Evolutionary conservation across 2,888 invertebrate species (phyloP).

Genomic region (Mythimna loreyi): DNA sequence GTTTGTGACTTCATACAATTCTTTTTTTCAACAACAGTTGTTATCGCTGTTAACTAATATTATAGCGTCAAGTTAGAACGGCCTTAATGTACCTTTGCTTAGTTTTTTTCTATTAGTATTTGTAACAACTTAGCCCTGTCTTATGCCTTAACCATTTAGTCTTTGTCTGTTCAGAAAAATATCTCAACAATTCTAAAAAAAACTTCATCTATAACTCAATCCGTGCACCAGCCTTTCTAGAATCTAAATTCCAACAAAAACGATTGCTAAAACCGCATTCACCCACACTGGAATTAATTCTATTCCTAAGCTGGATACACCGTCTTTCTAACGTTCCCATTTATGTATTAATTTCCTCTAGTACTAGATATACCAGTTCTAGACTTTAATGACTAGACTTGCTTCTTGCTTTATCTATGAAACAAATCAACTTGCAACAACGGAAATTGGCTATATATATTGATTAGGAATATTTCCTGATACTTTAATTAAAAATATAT

Average conservation of each 20-base stretch:
- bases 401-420: slow-evolving; percentile 28
- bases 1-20: no score
- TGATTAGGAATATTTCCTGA: slow-evolving; percentile 16
- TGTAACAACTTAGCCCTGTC: no score
- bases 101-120: no score
- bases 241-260: slow-evolving; percentile 8
- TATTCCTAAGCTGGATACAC: slow-evolving; percentile 27
- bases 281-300: slow-evolving; percentile 1
- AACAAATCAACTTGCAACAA: slow-evolving; percentile 21
- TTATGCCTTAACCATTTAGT: not conserved
- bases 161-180: not conserved
- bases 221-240: not conserved
- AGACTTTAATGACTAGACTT: slow-evolving; percentile 25
- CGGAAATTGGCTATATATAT: slow-evolving; percentile 39
- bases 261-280: not conserved
- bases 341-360: slow-evolving; percentile 67
- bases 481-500: slow-evolving; percentile 13
- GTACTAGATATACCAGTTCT: slow-evolving; percentile 52
- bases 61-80: no score
- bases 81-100: no score
- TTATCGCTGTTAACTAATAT: no score
- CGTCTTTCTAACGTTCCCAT: slow-evolving; percentile 44
- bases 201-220: not conserved
- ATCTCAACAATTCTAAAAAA: not conserved
- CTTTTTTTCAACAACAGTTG: no score